Percentiles rank a stretch among this genome's conserved stretches.
These are phyloP conservation scores for Acipenser transmontanus DNA, from an alignment of 2,797 vertebrate species.

Conservation along the genomic window DNA sequence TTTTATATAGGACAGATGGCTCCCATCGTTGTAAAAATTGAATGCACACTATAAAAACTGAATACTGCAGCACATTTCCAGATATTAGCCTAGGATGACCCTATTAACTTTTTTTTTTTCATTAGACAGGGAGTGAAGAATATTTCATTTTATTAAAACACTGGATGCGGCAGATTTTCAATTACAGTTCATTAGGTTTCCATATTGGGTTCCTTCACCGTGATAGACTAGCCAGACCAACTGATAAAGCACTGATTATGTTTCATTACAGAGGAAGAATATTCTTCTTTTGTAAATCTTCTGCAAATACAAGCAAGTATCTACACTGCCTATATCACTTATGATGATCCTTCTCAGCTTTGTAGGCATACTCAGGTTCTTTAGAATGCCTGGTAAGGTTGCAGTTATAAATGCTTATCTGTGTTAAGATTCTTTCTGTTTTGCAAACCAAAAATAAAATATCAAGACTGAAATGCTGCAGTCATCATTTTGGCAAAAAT, in stretches of 20 bases:
- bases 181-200: slow-evolving; percentile 60
- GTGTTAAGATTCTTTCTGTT: too few relatives aligned
- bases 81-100: slow-evolving; percentile 42
- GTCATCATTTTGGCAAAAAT: too few relatives aligned
- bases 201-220: slow-evolving; percentile 53
- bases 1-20: slow-evolving; percentile 27
- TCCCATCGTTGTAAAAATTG: slow-evolving; percentile 31
- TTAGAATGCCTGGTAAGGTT: too few relatives aligned
- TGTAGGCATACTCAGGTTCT: too few relatives aligned
- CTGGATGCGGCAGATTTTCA: slow-evolving; percentile 50
- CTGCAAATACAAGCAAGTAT: not conserved
- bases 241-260: slow-evolving; percentile 47
- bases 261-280: slow-evolving; percentile 44
- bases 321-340: too few relatives aligned
- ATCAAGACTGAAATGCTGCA: too few relatives aligned
- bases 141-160: slow-evolving; percentile 31
- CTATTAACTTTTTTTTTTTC: slow-evolving; percentile 32
- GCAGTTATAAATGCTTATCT: too few relatives aligned
- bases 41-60: slow-evolving; percentile 35
- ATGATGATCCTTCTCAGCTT: too few relatives aligned
- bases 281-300: slow-evolving; percentile 2
- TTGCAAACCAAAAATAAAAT: too few relatives aligned
- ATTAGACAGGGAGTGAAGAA: slow-evolving; percentile 22
- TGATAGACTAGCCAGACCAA: slow-evolving; percentile 37
- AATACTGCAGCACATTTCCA: slow-evolving; percentile 43